Base-by-base conservation (phyloP, 2,113 vertebrate genomes). In the Grammomys dolichurus region DNA sequence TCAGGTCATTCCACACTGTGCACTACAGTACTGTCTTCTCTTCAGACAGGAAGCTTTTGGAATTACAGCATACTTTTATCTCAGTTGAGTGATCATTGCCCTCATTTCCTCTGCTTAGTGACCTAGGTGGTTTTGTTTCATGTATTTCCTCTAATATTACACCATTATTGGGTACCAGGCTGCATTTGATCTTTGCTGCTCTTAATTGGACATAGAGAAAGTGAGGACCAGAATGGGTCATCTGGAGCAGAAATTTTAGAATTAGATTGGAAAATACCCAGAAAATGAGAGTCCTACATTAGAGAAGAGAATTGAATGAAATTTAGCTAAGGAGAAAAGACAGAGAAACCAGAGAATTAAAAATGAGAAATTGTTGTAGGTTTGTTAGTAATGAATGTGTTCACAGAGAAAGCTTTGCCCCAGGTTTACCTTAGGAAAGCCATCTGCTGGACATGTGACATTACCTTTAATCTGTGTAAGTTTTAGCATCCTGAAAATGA, bases 301-400 rank as follows among this genome's bases (percentile, higher is more conserved):
- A 92, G 36, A 84, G n/a, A 91, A 67, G 14, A 89, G 54, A 58
- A 89, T 76, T 19, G 16, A n/a, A 70, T 91, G 20, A 72, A 70
- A 54, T 72, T 86, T 89, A 93, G 12, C 19, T 56, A 36, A 56
- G n/a, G 87, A 69, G 14, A 72, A 20, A 80, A 81, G 48, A 46
- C 20, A 88, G 86, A 88, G 80, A 84, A 86, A 46, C 88, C 88
- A 70, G 40, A 75, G 70, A 43, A 86, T 58, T 81, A 92, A 95
- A 56, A 87, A 72, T 77, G n/a, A 75, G 80, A 87, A 93, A 43
- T 51, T 28, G 48, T 0, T 82, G 4, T 84, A 70, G 22, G 7
- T 87, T 90, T 90, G 51, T 81, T 86, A 97, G 60, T 75, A 82
- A 95, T 81, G 87, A 81, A 20, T 11, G 46, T 82, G 22, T 95